Evolutionary conservation across 2,888 invertebrate genomes (phyloP), one percentile per base, ranked within the genome.

Genomic region (Rhingia campestris): DNA sequence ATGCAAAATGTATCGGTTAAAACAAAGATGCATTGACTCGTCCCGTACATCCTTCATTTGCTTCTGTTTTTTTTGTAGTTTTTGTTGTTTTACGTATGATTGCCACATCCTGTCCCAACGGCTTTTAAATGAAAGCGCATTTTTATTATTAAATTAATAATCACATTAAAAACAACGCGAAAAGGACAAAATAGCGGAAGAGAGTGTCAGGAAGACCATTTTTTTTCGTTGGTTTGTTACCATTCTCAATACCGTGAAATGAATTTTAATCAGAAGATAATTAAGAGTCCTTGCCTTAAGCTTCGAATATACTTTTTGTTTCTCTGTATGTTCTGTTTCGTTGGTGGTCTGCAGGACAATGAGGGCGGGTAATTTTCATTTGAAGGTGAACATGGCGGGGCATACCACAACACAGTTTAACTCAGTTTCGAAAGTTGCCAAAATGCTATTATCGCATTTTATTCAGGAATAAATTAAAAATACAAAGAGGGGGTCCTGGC

Each of bases 181-280:
- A 61, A 53, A 72, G 41, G 35, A 59, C 9, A 32, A 33, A 56
- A 5, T n/a, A 35, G 6, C n/a, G 35, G 43, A 12, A 32, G 37
- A 56, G 47, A 43, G 63, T 35, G 49, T 10, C 7, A 61, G 33
- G 9, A 45, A 54, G 32, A 67, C 39, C 30, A 9, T 80, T 73
- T 53, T 32, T 32, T 30, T 32, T 47, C 2, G 22, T 3, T 47
- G 2, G 6, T 22, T 47, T 14, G 6, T 12, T 70, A 54, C 39
- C 49, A 54, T 63, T 61, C 47, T 39, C 77, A 67, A 73, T 77
- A 61, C 61, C 67, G 63, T 82, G 77, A 73, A 82, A 77, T 77
- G 82, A 73, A 73, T 82, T 82, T 77, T 72, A 77, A 73, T 77
- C 64, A 77, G 94, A 93, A 94, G 94, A 84, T 74, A 79, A 75